Evolutionary conservation across 2,113 vertebrate genomes (phyloP).

Genomic region (Lepisosteus osseus): DNA sequence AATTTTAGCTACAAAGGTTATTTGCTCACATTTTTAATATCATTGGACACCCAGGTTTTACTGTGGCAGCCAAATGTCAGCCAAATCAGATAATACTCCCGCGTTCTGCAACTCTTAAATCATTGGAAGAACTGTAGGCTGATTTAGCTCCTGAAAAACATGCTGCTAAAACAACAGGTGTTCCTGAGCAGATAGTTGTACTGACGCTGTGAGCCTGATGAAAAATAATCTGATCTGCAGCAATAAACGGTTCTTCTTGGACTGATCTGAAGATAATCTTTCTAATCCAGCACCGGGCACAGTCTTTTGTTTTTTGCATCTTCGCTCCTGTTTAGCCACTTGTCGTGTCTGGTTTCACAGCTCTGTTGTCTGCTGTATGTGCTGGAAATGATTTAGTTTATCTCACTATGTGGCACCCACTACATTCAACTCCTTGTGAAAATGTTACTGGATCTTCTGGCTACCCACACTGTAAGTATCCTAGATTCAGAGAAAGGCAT

Average conservation of each 20-base stretch:
- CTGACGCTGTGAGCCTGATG: constrained; percentile 35
- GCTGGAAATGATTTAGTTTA: background rate
- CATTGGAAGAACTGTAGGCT: background rate
- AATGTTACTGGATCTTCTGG: background rate
- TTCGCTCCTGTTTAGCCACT: constrained; percentile 23
- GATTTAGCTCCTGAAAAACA: background rate
- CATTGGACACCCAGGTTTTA: background rate
- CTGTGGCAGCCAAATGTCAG: background rate
- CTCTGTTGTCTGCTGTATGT: background rate
- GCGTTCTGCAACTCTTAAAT: background rate
- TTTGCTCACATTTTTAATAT: no score
- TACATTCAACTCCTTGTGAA: background rate
- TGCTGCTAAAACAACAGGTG: constrained; percentile 50
- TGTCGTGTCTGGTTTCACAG: constrained; percentile 3
- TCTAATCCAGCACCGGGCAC: constrained; percentile 63
- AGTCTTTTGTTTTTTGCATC: constrained; percentile 53
- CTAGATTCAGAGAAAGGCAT: background rate
- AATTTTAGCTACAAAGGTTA: no score
- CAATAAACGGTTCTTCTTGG: constrained; percentile 54
- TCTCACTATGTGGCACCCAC: constrained; percentile 1
- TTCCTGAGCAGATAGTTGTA: constrained; percentile 46
- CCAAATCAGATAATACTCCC: background rate
- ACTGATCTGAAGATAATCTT: constrained; percentile 69
- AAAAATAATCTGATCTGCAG: constrained; percentile 23
- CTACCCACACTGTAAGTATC: background rate